These are phyloP conservation scores for Cebus imitator DNA, from an alignment of 2,113 vertebrate species.

Conservation along the genomic window DNA sequence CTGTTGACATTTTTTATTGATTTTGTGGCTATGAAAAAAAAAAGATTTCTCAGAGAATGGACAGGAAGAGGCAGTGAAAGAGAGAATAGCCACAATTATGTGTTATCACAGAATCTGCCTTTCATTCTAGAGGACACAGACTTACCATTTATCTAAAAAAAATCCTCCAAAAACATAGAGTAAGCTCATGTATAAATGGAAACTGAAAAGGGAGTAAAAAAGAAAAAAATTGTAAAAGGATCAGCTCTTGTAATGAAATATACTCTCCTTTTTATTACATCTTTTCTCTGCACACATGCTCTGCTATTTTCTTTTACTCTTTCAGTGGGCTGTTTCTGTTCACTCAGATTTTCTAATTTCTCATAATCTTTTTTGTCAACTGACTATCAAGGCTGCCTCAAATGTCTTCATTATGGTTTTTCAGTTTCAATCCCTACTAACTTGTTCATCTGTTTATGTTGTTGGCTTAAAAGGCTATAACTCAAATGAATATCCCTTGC, in stretches of 20 bases:
- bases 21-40: not conserved
- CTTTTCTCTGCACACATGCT: not conserved
- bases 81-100: not conserved
- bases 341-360: not conserved
- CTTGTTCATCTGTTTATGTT: not conserved
- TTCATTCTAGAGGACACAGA: not conserved
- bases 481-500: not conserved
- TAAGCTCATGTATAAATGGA: not conserved
- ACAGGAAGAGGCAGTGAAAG: not conserved
- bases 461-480: not conserved
- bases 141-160: not conserved
- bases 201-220: not conserved
- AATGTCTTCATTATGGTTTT: not conserved
- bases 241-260: not conserved
- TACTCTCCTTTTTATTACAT: not conserved
- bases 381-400: not conserved
- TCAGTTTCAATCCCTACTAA: not conserved
- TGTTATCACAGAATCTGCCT: not conserved
- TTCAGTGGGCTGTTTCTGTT: not conserved
- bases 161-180: not conserved
- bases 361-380: not conserved
- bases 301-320: not conserved
- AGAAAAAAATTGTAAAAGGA: accelerated
- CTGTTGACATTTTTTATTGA: not conserved
- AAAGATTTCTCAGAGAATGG: not conserved